Percentiles rank a stretch among this genome's conserved stretches.
Evolutionary conservation across 2,797 vertebrate genomes (phyloP).

Genomic region (Brachyrhaphis roseni): DNA sequence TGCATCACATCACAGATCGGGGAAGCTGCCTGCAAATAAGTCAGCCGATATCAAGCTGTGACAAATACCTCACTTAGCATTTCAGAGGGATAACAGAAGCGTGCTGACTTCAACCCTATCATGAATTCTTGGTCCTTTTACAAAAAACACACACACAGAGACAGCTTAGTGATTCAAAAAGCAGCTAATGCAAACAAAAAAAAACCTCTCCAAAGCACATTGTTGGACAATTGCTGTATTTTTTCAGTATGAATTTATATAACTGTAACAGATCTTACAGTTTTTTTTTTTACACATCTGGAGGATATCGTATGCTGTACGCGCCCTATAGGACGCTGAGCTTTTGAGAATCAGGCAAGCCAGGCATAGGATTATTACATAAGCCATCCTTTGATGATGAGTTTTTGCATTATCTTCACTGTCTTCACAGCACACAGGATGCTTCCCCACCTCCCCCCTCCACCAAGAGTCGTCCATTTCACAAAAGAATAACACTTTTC

Average conservation of each 20-base stretch:
- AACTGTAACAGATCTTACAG: background rate
- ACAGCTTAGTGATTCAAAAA: background rate
- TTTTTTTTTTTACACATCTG: background rate
- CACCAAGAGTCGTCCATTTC: conserved; percentile 39
- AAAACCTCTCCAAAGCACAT: background rate
- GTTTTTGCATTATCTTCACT: conserved; percentile 41
- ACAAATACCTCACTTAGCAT: background rate
- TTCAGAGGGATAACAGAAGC: background rate
- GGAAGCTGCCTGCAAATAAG: background rate
- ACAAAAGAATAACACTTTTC: conserved; percentile 33
- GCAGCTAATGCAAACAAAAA: background rate
- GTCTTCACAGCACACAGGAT: conserved; percentile 19
- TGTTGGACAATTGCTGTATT: background rate
- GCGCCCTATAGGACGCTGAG: conserved; percentile 22
- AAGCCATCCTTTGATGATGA: conserved; percentile 43
- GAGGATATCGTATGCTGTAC: background rate
- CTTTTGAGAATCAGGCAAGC: conserved; percentile 36
- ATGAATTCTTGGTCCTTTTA: background rate
- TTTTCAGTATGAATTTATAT: background rate
- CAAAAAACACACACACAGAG: background rate
- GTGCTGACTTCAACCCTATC: background rate
- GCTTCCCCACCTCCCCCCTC: conserved; percentile 14
- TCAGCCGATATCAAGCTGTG: background rate
- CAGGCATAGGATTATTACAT: conserved; percentile 28
- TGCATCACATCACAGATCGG: background rate